Evolutionary conservation across 1,140 invertebrate species (phyloP).

Genomic region (Ptiloglossa arizonensis): DNA sequence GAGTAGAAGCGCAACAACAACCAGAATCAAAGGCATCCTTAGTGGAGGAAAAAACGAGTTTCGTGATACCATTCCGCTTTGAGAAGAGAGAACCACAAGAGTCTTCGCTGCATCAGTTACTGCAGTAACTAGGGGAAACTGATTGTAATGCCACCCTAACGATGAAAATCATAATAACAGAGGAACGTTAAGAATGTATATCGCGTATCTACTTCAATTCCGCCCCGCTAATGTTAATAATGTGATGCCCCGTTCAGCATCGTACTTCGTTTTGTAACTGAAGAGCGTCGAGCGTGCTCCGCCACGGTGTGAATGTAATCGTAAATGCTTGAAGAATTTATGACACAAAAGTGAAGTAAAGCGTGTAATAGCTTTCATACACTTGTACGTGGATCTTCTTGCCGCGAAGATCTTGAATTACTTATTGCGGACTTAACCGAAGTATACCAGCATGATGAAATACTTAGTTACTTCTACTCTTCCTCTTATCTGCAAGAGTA

Average conservation of each 20-base stretch:
- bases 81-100: background rate
- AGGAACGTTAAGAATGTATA: conserved; percentile 10
- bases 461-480: background rate
- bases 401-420: background rate
- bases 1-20: background rate
- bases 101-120: conserved; percentile 13
- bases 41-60: background rate
- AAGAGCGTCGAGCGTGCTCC: background rate
- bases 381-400: too few relatives aligned
- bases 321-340: background rate
- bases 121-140: background rate
- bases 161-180: conserved; percentile 35
- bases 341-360: background rate
- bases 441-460: background rate
- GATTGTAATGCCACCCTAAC: conserved; percentile 38
- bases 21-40: conserved; percentile 3
- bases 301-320: background rate
- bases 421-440: background rate
- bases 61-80: background rate
- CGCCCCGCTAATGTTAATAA: conserved; percentile 24
- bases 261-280: background rate
- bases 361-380: background rate
- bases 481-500: background rate
- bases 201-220: conserved; percentile 18
- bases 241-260: background rate